phyloP scores from a whole-genome alignment of 92 coral and sea anemone species.

The Muricea muricata region DNA sequence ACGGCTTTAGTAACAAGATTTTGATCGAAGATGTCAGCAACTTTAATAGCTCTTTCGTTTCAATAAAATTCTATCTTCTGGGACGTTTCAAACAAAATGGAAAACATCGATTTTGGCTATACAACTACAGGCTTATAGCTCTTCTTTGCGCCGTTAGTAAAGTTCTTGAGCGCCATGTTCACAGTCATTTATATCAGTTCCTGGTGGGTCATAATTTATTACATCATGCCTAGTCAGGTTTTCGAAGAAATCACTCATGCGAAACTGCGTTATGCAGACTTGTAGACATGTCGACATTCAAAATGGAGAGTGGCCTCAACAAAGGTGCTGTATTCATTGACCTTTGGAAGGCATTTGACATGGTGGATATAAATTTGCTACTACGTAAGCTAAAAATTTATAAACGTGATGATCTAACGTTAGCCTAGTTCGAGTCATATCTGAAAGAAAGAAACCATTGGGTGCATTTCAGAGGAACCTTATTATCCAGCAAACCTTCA shows the following conservation, averaged over 20 bases:
- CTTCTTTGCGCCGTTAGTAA: background rate
- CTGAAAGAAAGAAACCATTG: background rate
- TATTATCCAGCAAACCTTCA: background rate
- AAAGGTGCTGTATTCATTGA: constrained; percentile 33
- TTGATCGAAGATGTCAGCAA: constrained; percentile 35
- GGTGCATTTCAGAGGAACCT: constrained; percentile 4
- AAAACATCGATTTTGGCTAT: too few species aligned
- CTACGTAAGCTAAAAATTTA: constrained; percentile 17
- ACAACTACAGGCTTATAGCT: background rate
- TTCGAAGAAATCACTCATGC: background rate
- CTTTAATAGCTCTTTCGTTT: background rate
- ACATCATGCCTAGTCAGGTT: background rate
- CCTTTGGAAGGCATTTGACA: background rate
- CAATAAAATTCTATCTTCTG: background rate
- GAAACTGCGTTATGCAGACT: background rate
- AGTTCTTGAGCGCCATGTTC: background rate
- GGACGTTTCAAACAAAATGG: background rate
- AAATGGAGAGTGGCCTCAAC: constrained; percentile 34
- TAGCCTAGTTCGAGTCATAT: constrained; percentile 18
- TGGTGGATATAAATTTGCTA: background rate
- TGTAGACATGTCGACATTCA: constrained; percentile 17
- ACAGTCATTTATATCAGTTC: background rate
- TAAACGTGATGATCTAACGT: background rate
- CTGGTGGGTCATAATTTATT: background rate
- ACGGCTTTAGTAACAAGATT: constrained; percentile 3